phyloP scores from a whole-genome alignment of 92 coral and sea anemone genomes.

The Blastomussa wellsi region DNA sequence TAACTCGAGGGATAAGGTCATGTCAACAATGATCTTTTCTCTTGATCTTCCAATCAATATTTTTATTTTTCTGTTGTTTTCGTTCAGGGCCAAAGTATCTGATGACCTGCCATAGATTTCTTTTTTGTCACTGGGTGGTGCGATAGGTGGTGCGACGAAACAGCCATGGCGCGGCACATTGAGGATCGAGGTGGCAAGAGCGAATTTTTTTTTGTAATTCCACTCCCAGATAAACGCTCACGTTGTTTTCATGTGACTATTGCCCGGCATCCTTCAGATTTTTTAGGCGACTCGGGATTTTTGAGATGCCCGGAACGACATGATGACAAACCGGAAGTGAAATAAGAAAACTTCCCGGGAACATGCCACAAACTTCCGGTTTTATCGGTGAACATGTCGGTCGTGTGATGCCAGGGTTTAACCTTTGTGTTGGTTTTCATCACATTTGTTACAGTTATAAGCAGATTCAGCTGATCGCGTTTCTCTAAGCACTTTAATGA shows the following conservation, averaged over 20 bases:
- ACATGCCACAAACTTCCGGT: background rate
- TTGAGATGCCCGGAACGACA: background rate
- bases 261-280: background rate
- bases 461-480: background rate
- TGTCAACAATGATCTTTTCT: background rate
- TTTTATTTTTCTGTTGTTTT: background rate
- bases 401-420: too few relatives aligned
- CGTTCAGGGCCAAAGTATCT: background rate
- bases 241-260: background rate
- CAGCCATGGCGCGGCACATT: too few relatives aligned
- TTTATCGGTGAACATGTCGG: background rate
- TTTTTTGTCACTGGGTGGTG: background rate
- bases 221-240: background rate
- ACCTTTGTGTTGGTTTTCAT: too few relatives aligned
- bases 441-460: background rate
- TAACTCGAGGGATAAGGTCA: background rate
- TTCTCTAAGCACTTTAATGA: background rate
- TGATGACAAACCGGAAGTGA: background rate
- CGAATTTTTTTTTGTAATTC: background rate
- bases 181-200: background rate
- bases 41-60: constrained; percentile 5
- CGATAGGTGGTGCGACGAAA: background rate
- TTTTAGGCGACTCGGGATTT: background rate
- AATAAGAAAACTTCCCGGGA: background rate
- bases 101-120: background rate